Evolutionary conservation across 1,140 invertebrate genomes (phyloP).

Genomic region (Leptinotarsa defecta): DNA sequence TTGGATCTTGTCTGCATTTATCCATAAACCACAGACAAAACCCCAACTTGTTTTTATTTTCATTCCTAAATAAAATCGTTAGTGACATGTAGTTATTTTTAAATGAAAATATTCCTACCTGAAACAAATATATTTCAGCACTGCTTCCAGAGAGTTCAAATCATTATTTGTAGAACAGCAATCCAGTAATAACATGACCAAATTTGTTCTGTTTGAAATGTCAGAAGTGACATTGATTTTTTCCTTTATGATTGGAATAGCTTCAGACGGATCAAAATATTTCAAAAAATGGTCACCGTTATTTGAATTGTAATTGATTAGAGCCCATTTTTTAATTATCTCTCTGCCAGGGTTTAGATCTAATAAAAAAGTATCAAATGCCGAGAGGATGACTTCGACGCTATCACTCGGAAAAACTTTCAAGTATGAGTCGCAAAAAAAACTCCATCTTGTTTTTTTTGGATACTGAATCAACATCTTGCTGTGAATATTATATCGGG

Average conservation of each 20-base stretch:
- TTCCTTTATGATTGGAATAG: slow-evolving; percentile 30
- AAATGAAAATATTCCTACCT: not conserved
- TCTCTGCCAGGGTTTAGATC: slow-evolving; percentile 11
- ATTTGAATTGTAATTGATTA: slow-evolving; percentile 21
- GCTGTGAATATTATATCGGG: not conserved
- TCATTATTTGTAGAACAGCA: slow-evolving; percentile 26
- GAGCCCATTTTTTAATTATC: slow-evolving; percentile 17
- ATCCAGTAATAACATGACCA: slow-evolving; percentile 18
- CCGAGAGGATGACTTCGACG: not conserved
- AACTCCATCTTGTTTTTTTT: slow-evolving; percentile 16
- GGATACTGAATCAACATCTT: slow-evolving; percentile 4
- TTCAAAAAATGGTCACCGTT: slow-evolving; percentile 18
- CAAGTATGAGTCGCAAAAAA: not conserved
- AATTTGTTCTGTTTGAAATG: slow-evolving; percentile 16
- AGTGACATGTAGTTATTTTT: not conserved
- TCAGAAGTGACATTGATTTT: slow-evolving; percentile 31
- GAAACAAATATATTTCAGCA: slow-evolving; percentile 35
- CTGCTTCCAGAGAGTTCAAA: slow-evolving; percentile 16
- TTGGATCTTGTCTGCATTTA: too few relatives aligned
- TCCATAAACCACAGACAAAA: too few relatives aligned
- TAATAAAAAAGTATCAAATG: not conserved
- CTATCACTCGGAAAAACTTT: not conserved
- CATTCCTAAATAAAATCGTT: too few relatives aligned
- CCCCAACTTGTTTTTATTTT: slow-evolving; percentile 5
- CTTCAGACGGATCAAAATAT: slow-evolving; percentile 23